Base-by-base conservation (phyloP, 2,113 vertebrate genomes). In the Asarcornis scutulata region DNA sequence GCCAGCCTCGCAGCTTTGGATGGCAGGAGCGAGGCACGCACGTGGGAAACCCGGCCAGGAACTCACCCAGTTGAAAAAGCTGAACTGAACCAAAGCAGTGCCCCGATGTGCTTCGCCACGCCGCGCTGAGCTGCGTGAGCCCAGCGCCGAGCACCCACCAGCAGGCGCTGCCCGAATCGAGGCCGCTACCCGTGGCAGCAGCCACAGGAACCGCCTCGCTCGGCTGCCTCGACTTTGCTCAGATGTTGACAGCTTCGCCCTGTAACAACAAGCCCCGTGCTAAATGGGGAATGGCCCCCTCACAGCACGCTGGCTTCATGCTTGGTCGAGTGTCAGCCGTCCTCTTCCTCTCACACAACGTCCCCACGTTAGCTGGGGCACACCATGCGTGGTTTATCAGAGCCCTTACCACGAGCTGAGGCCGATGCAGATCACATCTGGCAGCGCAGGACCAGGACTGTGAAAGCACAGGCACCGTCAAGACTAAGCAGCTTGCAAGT, bases 201-300 rank as follows among this genome's bases (percentile, higher is more conserved):
- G 64, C 34, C 78, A 60, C 78, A 85, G 32, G 79, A 89, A 89
- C 34, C 2, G 26, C 38, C 71, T 62, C 67, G 53, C 62, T 88
- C 56, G 71, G 26, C 66, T 85, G 58, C 29, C n/a, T 85, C 71
- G 34, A 66, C 73, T 86, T 69, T 69, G 75, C 44, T 88, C 72
- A 69, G 75, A 86, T 62, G 67, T 69, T 90, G 79, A 91, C 83
- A 94, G 88, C 48, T 91, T 88, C 72, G 89, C 85, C 66, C 79
- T 85, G 38, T 89, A 94, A 86, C 79, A 85, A 93, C 67, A 85
- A 88, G 75, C 48, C 66, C 67, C n/a, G 83, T 40, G 63, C 90
- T 95, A 90, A 91, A 93, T 76, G 58, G 60, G 72, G 71, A 91
- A 86, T 91, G 55, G 76, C 58, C 82, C 66, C 67, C 79, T 91